Evolutionary conservation across 1,140 invertebrate genomes (phyloP), one percentile per base, ranked within the genome.

Genomic region (Drosophila navojoa): DNA sequence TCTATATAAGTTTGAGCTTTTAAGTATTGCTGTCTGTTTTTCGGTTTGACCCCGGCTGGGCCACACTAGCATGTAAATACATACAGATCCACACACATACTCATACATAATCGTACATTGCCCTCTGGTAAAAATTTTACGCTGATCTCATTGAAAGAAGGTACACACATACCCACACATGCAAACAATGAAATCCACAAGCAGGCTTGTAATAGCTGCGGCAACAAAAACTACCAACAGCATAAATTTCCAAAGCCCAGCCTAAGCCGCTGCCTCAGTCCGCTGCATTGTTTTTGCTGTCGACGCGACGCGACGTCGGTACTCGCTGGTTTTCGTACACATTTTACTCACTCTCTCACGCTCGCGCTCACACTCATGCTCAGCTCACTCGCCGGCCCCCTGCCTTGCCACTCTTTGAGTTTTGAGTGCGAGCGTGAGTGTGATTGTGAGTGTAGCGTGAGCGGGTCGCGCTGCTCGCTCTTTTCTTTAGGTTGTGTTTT

Each of bases 111-210:
- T 86, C 81, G 81, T 86, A 87, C 81, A 59, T 86, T 87, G 81
- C 81, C 81, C 81, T 86, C 77, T 70, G 53, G 35, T 62, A 75
- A 71, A 81, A 86, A 69, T 50, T 53, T 55, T 76, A 72, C 81
- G 79, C 81, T 86, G 81, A 86, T 87, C 79, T 86, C 82, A 86
- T 87, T 87, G 76, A 86, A 86, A 75, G 64, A 78, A 81, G 63
- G 40, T 75, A 71, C 68, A 54, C 19, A 54, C 19, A 58, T 29
- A 11, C 35, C 9, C 52, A 67, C 59, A 63, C 19, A 75, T 32
- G 45, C 60, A 25, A 35, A 62, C 55, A 79, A 66, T 84, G 54
- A 72, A 59, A 67, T 59, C 38, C 54, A 73, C 62, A 63, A 76
- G 55, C 76, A 75, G 66, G 60, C 75, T 75, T 63, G 72, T 75